Evolutionary conservation across 1,140 invertebrate species (phyloP), one percentile per base, ranked within the genome.

Genomic region (Halesus radiatus): DNA sequence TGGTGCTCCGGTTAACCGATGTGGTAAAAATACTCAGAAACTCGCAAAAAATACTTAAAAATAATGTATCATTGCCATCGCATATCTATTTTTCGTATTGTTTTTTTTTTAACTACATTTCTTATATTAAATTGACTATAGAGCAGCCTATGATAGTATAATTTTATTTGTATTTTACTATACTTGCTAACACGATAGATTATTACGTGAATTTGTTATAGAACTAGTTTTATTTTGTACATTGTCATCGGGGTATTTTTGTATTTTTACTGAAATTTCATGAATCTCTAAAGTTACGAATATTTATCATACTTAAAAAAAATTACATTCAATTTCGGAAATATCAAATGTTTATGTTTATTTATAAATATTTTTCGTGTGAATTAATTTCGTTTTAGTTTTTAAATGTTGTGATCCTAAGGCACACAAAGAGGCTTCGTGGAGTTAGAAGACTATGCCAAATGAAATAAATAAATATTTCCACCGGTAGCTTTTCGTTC

Each of bases 361-460:
- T 22, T 60, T 60, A 22, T 22, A 20, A 60, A 13, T 23, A 7
- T 60, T 22, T 60, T 60, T 60, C 18, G 10, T 22, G 23, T 60
- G 18, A 22, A 60, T 23, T 23, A 8, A 23, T 22, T 60, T 18
- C 16, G 56, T 2, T 60, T n/a, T 18, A 22, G 37, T 45, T 45
- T 45, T 45, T 45, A 60, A 60, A 60, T 60, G 16, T 18, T 20
- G 18, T 23, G 18, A 60, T 13, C 18, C 20, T 60, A 60, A 22
- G 56, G 16, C 18, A 18, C 18, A 20, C 2, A 56, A n/a, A n/a
- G 54, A 22, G 56, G 56, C 56, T 60, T 60, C 56, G 3, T 23
- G 56, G 23, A 68, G 68, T 50, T 50, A 72, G n/a, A 70, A 18
- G 68, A 72, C 68, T 72, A 72, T 64, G 26, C 22, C 62, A 64